Percentiles rank a stretch among this genome's conserved stretches.
Conservation (phyloP, 1,140 invertebrate genomes). For the Leptinotarsa defecta region DNA sequence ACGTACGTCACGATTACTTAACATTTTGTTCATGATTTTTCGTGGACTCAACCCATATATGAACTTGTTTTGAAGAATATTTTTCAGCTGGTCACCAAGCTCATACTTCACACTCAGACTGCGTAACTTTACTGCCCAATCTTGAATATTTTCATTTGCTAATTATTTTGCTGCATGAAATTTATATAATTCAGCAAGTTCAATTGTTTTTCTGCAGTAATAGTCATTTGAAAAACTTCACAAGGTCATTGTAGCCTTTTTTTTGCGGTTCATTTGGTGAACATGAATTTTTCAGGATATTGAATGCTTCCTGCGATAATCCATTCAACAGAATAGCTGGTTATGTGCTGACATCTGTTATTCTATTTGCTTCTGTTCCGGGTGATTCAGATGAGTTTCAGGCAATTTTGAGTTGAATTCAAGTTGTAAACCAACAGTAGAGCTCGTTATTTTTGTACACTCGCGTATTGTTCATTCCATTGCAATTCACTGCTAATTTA, state of each 20-base stretch:
- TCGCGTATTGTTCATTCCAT: not conserved
- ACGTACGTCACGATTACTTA: no score
- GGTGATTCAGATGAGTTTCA: not conserved
- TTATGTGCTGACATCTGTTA: not conserved
- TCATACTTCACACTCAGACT: no score
- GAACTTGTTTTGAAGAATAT: no score
- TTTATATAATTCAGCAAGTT: not conserved
- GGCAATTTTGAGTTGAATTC: not conserved
- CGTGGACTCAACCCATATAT: no score
- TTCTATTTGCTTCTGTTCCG: not conserved
- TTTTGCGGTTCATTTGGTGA: not conserved
- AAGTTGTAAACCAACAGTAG: constrained; percentile 2
- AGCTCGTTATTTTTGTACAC: not conserved
- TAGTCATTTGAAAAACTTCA: not conserved
- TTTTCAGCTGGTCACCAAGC: no score
- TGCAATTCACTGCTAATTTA: not conserved
- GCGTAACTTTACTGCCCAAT: no score
- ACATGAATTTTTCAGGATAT: not conserved
- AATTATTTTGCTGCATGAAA: no score
- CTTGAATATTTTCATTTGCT: no score
- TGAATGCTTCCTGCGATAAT: constrained; percentile 7
- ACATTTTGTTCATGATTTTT: no score
- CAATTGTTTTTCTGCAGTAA: not conserved
- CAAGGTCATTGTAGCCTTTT: not conserved
- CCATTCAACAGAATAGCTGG: not conserved